These are phyloP conservation scores for Lepus timidus DNA, from an alignment of 2,113 vertebrate genomes.

Conservation along the genomic window DNA sequence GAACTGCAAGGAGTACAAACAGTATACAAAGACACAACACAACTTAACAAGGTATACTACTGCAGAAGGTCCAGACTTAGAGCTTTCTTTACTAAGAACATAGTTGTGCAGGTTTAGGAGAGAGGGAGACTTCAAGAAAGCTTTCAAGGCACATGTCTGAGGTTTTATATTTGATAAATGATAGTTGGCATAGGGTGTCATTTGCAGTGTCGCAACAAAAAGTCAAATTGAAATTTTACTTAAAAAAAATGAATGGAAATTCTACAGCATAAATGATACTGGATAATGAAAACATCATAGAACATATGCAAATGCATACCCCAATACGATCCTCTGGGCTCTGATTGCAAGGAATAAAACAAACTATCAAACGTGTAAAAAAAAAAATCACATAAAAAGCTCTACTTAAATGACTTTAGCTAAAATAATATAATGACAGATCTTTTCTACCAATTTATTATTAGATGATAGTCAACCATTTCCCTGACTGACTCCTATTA, in stretches of 20 bases:
- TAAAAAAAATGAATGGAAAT: conserved; percentile 71
- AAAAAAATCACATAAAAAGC: conserved; percentile 67
- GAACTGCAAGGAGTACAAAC: conserved; percentile 58
- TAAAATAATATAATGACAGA: conserved; percentile 54
- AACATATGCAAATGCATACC: conserved; percentile 77
- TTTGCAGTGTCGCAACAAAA: conserved; percentile 57
- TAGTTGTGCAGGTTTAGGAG: background rate
- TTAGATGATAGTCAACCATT: conserved; percentile 48
- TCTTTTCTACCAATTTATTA: conserved; percentile 57
- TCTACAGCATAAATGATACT: conserved; percentile 76
- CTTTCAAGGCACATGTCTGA: conserved; percentile 21
- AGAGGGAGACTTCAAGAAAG: conserved; percentile 60
- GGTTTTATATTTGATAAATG: conserved; percentile 68
- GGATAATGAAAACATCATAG: conserved; percentile 73
- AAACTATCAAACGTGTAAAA: conserved; percentile 80
- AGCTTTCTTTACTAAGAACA: conserved; percentile 37
- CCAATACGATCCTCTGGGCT: conserved; percentile 74
- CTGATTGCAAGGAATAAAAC: conserved; percentile 84
- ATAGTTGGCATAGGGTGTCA: conserved; percentile 32
- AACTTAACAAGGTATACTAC: conserved; percentile 5
- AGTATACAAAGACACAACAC: conserved; percentile 68
- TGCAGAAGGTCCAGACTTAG: conserved; percentile 66
- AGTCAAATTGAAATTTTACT: conserved; percentile 72
- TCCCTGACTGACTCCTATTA: conserved; percentile 39
- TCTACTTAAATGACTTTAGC: conserved; percentile 60